phyloP scores from a whole-genome alignment of 2,113 vertebrate genomes.

The Pterophyllum scalare region DNA sequence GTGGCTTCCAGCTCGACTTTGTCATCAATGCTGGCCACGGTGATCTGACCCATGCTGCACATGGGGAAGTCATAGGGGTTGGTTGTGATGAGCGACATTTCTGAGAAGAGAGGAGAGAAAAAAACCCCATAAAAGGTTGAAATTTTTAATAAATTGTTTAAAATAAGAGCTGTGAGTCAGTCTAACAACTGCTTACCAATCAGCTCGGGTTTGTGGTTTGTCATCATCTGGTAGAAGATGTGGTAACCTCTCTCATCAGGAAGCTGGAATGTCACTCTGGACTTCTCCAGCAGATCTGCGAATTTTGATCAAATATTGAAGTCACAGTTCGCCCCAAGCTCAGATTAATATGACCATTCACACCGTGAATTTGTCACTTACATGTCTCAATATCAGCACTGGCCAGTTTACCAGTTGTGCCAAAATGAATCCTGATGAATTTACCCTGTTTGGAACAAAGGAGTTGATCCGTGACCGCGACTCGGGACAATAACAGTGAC shows the following conservation, averaged over 20 bases:
- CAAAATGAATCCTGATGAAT: conserved; percentile 75
- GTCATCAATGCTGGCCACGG: conserved; percentile 73
- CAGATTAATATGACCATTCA: neutral
- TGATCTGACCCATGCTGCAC: conserved; percentile 69
- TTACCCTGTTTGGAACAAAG: conserved; percentile 63
- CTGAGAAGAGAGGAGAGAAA: conserved; percentile 18
- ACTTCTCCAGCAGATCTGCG: conserved; percentile 75
- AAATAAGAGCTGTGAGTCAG: too few species aligned
- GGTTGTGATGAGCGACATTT: conserved; percentile 61
- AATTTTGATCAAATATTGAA: neutral
- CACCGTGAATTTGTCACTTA: conserved; percentile 41
- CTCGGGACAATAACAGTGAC: neutral
- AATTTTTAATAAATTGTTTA: neutral
- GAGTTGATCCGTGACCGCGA: too few species aligned
- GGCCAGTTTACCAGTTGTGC: conserved; percentile 67
- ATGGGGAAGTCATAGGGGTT: conserved; percentile 74
- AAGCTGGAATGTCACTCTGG: conserved; percentile 73
- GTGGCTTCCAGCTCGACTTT: conserved; percentile 73
- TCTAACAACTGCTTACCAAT: conserved; percentile 41
- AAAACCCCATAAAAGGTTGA: neutral
- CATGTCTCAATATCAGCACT: conserved; percentile 76
- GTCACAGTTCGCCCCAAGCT: conserved; percentile 7
- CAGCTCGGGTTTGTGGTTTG: conserved; percentile 68
- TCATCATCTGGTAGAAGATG: conserved; percentile 77
- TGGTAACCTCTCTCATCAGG: conserved; percentile 73